phyloP scores from a whole-genome alignment of 2,888 invertebrate genomes.

The Drepanosiphum platanoidis region DNA sequence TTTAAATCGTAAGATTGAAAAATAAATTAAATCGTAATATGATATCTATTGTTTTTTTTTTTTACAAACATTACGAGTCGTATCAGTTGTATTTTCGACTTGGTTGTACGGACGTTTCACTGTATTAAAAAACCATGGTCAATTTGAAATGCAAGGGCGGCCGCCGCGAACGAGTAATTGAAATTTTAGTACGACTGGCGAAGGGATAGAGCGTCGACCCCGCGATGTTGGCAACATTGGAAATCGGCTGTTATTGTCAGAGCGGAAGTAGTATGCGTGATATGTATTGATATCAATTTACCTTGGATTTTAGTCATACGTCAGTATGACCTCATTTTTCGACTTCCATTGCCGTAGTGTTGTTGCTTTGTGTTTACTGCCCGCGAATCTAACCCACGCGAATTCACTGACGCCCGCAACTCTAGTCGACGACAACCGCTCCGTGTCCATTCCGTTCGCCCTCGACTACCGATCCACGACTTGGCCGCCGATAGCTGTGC shows the following conservation, averaged over 20 bases:
- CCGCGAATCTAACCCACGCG: not conserved
- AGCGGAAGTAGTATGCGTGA: not conserved
- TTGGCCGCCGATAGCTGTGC: not conserved
- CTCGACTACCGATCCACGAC: not conserved
- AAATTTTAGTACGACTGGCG: not conserved
- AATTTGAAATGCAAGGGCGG: too few species aligned
- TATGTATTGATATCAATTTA: too few species aligned
- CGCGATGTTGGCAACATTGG: slow-evolving; percentile 40
- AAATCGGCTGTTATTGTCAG: not conserved
- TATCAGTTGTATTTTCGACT: too few species aligned
- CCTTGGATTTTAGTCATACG: too few species aligned
- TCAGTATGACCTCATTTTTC: slow-evolving; percentile 40
- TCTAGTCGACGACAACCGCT: not conserved
- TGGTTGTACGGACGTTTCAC: too few species aligned
- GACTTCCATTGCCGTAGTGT: not conserved
- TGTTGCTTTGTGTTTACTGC: too few species aligned
- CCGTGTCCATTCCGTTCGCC: not conserved
- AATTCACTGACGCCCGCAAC: not conserved
- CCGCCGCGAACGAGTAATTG: not conserved
- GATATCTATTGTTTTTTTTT: too few species aligned
- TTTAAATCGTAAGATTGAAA: too few species aligned
- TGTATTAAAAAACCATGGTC: too few species aligned
- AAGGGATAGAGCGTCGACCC: not conserved
- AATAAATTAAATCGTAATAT: too few species aligned
- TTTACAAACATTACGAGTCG: too few species aligned